Conservation (phyloP, 2,113 vertebrate species). For the Myiagra hebetior region DNA sequence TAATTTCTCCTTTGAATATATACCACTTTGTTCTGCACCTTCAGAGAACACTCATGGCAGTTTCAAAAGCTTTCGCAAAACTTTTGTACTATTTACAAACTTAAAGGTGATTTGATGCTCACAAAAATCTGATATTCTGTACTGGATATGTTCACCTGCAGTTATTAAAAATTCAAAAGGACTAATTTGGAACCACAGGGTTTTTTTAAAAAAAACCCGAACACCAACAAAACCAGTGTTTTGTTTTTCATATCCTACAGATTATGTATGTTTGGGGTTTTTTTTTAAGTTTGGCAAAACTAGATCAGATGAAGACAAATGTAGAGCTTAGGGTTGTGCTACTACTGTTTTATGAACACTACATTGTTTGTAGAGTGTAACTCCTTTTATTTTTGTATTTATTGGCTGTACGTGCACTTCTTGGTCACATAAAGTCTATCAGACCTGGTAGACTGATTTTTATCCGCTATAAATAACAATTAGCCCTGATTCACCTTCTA, state of each 20-base stretch:
- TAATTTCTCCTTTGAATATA: neutral
- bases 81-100: neutral
- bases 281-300: neutral
- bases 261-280: neutral
- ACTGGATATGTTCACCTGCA: neutral
- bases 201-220: neutral
- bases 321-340: neutral
- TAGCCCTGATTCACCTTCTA: neutral
- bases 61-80: neutral
- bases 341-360: conserved; percentile 15
- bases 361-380: neutral
- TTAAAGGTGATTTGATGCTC: neutral
- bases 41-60: neutral
- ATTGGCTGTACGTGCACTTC: neutral
- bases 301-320: neutral
- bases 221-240: neutral
- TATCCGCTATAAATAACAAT: neutral
- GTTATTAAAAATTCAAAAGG: neutral
- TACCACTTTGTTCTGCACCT: neutral
- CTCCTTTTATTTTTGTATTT: conserved; percentile 21
- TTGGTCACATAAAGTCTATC: neutral
- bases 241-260: neutral
- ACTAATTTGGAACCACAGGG: neutral
- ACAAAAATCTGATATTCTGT: neutral
- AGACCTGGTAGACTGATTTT: neutral